Percentiles rank a stretch among this genome's conserved stretches.
phyloP scores from a whole-genome alignment of 2,113 vertebrate genomes.

The Calidris pygmaea region DNA sequence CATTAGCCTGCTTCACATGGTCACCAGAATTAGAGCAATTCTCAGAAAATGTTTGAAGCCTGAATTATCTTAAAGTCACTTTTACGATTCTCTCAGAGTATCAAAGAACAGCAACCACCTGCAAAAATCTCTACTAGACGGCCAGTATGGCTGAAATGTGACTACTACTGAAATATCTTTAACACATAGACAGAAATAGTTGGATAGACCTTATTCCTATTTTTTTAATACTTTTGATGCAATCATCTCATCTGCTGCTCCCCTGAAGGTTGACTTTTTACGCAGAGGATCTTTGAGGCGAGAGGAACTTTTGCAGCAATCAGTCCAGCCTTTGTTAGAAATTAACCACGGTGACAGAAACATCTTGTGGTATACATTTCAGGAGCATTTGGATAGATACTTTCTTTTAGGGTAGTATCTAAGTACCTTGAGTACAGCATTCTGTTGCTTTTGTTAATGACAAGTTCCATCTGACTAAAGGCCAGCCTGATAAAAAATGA shows the following conservation, averaged over 20 bases:
- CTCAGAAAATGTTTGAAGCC: not conserved
- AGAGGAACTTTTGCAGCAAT: not conserved
- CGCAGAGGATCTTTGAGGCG: not conserved
- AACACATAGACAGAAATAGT: not conserved
- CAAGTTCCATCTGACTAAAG: not conserved
- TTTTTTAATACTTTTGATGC: not conserved
- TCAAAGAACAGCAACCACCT: not conserved
- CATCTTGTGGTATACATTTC: not conserved
- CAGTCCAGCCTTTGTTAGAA: not conserved
- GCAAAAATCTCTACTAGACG: not conserved
- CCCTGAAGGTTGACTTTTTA: not conserved
- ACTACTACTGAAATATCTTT: not conserved
- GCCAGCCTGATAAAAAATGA: conserved; percentile 7
- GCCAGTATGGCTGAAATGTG: not conserved
- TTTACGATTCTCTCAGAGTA: not conserved
- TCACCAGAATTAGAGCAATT: not conserved
- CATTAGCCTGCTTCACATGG: not conserved
- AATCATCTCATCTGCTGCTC: not conserved
- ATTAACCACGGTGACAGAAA: not conserved
- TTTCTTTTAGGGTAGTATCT: not conserved
- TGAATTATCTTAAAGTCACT: not conserved
- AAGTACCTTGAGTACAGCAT: not conserved
- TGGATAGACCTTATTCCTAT: not conserved
- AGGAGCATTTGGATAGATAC: not conserved
- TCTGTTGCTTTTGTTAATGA: not conserved